Conservation (phyloP, 37 sponge, comb jelly and placozoan species). For the Agelas oroides region DNA sequence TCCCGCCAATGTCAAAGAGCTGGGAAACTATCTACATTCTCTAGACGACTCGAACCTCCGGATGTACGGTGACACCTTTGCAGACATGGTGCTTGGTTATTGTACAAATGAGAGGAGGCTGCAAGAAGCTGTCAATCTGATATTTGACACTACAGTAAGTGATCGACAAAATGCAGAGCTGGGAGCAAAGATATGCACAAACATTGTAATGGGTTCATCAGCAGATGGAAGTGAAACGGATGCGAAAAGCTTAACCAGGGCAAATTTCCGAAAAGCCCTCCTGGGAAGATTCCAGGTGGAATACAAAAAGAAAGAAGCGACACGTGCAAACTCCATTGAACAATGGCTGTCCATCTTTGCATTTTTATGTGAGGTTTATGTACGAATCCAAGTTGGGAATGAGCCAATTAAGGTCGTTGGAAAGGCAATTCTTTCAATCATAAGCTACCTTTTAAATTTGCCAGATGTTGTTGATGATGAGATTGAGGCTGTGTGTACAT, state of each 20-base stretch:
- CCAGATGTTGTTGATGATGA: conserved; percentile 71
- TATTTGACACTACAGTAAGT: conserved; percentile 51
- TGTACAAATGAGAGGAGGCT: conserved; percentile 25
- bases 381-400: conserved; percentile 9
- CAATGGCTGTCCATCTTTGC: conserved; percentile 73
- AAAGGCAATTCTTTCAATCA: conserved; percentile 45
- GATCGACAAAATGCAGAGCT: conserved; percentile 39
- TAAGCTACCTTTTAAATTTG: conserved; percentile 27
- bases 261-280: conserved; percentile 32
- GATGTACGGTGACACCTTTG: conserved; percentile 58
- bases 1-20: conserved; percentile 12
- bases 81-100: conserved; percentile 64
- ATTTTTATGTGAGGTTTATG: conserved; percentile 62
- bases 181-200: conserved; percentile 62
- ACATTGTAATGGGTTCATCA: conserved; percentile 13
- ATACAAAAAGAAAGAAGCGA: conserved; percentile 47
- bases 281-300: conserved; percentile 42
- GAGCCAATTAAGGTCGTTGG: conserved; percentile 33
- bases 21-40: conserved; percentile 16
- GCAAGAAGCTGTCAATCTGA: conserved; percentile 38
- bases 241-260: conserved; percentile 1
- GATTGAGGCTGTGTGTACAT: conserved; percentile 68
- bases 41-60: conserved; percentile 47
- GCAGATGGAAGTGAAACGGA: neutral
- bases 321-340: conserved; percentile 69